Conservation (phyloP, 2,113 vertebrate species). For the Alligator sinensis region DNA sequence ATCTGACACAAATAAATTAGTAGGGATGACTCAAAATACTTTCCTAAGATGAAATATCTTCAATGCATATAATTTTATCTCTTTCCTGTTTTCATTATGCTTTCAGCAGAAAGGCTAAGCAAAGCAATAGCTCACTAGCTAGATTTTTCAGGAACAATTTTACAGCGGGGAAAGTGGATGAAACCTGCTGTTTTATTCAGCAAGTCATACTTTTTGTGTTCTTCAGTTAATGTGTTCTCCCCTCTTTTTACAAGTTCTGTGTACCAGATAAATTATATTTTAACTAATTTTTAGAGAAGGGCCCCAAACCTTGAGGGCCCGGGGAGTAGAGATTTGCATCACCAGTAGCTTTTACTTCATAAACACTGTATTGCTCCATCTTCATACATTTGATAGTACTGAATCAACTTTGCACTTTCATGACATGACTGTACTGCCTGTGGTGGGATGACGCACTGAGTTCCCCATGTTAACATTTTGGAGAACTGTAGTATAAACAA, state of each 20-base stretch:
- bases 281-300: background rate
- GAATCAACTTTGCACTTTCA: background rate
- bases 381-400: background rate
- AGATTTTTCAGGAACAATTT: slow-evolving; percentile 59
- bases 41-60: slow-evolving; percentile 58
- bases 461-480: background rate
- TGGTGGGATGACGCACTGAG: background rate
- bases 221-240: background rate
- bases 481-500: background rate
- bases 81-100: slow-evolving; percentile 62
- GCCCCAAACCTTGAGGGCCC: background rate
- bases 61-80: slow-evolving; percentile 37
- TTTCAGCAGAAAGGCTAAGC: slow-evolving; percentile 61
- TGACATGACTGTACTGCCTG: background rate
- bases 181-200: slow-evolving; percentile 21
- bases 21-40: slow-evolving; percentile 51
- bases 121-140: slow-evolving; percentile 61
- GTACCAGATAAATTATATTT: background rate
- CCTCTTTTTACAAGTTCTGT: background rate
- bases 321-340: background rate
- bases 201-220: slow-evolving; percentile 56
- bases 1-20: slow-evolving; percentile 39
- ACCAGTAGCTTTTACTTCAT: background rate
- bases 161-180: slow-evolving; percentile 33
- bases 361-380: background rate